phyloP scores from a whole-genome alignment of 1,140 invertebrate species.

The Himalopsyche phryganea region DNA sequence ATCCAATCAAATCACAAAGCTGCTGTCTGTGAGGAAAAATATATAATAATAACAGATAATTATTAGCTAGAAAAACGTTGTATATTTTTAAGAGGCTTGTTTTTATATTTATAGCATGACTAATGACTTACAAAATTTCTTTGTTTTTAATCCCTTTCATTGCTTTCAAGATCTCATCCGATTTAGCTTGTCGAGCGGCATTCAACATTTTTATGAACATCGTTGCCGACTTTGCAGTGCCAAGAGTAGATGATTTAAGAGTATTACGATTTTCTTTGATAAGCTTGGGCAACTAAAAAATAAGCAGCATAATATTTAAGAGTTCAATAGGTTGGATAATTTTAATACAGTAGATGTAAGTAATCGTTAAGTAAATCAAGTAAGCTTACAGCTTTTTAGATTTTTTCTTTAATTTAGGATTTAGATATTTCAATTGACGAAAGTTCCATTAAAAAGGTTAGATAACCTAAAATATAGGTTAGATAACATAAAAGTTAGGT shows the following conservation, averaged over 20 bases:
- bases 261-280: slow-evolving; percentile 55
- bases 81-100: neutral
- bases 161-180: slow-evolving; percentile 59
- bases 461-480: too few relatives aligned
- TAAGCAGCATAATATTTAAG: too few relatives aligned
- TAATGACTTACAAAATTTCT: slow-evolving; percentile 52
- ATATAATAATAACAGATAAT: slow-evolving; percentile 4
- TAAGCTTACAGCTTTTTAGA: too few relatives aligned
- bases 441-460: too few relatives aligned
- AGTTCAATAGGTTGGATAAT: too few relatives aligned
- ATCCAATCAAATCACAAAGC: slow-evolving; percentile 66
- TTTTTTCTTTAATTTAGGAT: too few relatives aligned
- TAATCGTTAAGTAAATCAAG: too few relatives aligned
- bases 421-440: too few relatives aligned
- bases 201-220: slow-evolving; percentile 63
- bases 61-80: neutral
- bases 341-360: too few relatives aligned
- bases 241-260: slow-evolving; percentile 55
- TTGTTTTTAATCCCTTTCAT: slow-evolving; percentile 56
- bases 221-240: slow-evolving; percentile 60
- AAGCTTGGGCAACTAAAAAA: slow-evolving; percentile 43
- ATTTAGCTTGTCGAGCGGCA: slow-evolving; percentile 54
- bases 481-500: too few relatives aligned
- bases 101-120: neutral
- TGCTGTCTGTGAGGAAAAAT: slow-evolving; percentile 50